Base-by-base conservation (phyloP, 2,113 vertebrate species). In the Hassar affinis region DNA sequence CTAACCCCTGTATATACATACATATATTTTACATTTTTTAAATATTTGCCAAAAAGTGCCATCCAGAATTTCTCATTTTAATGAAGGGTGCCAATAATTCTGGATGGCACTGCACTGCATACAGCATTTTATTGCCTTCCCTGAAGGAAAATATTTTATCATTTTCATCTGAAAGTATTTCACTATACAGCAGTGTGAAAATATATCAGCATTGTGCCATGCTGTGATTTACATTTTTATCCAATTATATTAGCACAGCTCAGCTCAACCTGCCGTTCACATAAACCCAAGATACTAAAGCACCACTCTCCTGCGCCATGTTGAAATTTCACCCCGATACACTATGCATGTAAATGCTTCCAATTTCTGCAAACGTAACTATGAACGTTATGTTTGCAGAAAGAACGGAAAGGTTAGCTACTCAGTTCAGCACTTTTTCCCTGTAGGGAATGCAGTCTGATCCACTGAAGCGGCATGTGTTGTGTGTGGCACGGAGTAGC, bases 401-500 rank as follows among this genome's bases (percentile, higher is more conserved):
- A 61, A 1, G 38, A 61, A 27, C 25, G 3, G 11, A 61, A 45
- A 33, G 25, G 11, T 78, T 78, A n/a, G 38, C 6, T 3, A 42
- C 22, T 27, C 35, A 45, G 77, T 79, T 78, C 77, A 78, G 56
- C 56, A 79, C 56, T 79, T 61, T 79, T 78, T 78, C 56, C 61
- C 56, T n/a, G 12, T 18, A 18, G 18, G 25, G 3, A 61, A 78
- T 57, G 22, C 33, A 59, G 27, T 47, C 56, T 49, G 81, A 76
- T 10, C 33, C 18, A 76, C 22, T 27, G 77, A 47, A 10, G 8
- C 30, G 74, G 52, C 54, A 57, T 10, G 5, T 42, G 47, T 49
- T 72, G 72, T 17, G 66, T 45, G 8, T 47, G 52, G 6, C n/a
- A 27, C 11, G 56, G 33, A 17, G 38, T 30, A 59, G 25, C 45